Evolutionary conservation across 2,797 vertebrate species (phyloP).

Genomic region (Sciurus vulgaris): DNA sequence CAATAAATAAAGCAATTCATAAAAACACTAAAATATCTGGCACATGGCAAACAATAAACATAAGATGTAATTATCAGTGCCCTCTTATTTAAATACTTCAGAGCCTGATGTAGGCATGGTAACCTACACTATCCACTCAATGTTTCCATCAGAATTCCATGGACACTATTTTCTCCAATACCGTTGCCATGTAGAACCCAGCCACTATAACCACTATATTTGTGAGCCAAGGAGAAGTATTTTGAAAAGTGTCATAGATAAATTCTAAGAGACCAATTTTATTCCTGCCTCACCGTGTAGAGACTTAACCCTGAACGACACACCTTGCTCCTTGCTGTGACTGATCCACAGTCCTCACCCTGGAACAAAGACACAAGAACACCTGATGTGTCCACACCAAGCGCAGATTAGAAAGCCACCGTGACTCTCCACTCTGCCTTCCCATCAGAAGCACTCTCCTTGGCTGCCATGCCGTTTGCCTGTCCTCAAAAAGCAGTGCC

Average conservation of each 20-base stretch:
- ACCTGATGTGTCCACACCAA: background rate
- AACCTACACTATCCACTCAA: background rate
- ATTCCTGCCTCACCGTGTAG: background rate
- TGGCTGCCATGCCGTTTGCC: background rate
- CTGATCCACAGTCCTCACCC: background rate
- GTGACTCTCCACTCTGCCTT: too few relatives aligned
- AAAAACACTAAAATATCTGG: background rate
- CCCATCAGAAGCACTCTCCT: background rate
- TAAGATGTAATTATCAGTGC: background rate
- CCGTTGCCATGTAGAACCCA: background rate
- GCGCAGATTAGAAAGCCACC: background rate
- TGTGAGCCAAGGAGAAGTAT: background rate
- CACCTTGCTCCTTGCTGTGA: background rate
- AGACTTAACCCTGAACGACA: background rate
- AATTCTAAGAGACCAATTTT: background rate
- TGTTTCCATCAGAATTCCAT: background rate
- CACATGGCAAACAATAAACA: constrained; percentile 12
- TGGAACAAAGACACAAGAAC: background rate
- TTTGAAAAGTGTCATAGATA: background rate
- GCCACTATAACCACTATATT: background rate
- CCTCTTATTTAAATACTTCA: background rate
- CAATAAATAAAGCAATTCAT: constrained; percentile 33
- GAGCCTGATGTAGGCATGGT: background rate
- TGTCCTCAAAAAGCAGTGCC: background rate
- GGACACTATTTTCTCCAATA: background rate